Base-by-base conservation (phyloP, 2,888 invertebrate species). In the Microctonus aethiopoides region DNA sequence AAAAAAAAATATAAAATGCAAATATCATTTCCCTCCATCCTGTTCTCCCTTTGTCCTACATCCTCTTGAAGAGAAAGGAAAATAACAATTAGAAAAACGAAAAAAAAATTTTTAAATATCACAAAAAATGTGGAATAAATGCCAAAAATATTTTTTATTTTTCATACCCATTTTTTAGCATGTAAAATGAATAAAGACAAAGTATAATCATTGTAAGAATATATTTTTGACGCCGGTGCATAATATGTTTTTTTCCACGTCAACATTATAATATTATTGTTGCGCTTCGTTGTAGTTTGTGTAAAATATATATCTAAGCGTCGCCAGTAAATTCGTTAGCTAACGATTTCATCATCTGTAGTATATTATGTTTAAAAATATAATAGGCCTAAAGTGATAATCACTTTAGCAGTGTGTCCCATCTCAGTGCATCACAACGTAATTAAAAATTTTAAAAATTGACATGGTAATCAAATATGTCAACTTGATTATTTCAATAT, bases 121-220 rank as follows among this genome's bases (percentile, higher is more conserved):
- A 74, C 7, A 29, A 29, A 54, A 24, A 11, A 22, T 39, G 73
- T 66, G 71, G 67, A 74, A 68, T 65, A 75, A 74, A 72, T 70
- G 71, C 75, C 75, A 75, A 74, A 75, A 76, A 78, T 78, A 76
- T 79, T 79, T 78, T 79, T 78, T 76, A 71, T 80, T 78, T 77
- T 79, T 78, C 78, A 79, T 76, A 77, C 73, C 77, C 76, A 75
- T 70, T 72, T 36, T 69, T 70, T 77, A 75, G 70, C 72, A 70
- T 62, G 73, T 75, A 75, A 61, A 64, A 63, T 65, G 51, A 73
- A 75, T 36, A 10, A 68, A 67, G 69, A 69, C 56, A 72, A 29
- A 64, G 34, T 67, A 70, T 67, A 68, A 68, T 71, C 41, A 59
- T 66, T 56, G 41, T 57, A 59, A 65, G 75, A 73, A 74, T 77